Evolutionary conservation across 1,140 invertebrate species (phyloP).

Genomic region (Heliconius melpomene): DNA sequence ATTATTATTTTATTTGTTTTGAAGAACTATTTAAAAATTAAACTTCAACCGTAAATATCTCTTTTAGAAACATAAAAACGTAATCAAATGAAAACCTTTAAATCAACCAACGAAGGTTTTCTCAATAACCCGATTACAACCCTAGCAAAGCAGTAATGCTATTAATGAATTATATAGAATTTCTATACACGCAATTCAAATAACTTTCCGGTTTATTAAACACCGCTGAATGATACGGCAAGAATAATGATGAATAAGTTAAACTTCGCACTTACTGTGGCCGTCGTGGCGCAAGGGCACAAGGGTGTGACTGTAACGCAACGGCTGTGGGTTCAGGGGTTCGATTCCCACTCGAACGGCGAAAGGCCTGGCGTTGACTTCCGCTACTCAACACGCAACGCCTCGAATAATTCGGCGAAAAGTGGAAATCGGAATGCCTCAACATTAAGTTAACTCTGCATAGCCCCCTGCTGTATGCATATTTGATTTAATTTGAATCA

Average conservation of each 20-base stretch:
- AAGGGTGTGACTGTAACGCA: too few relatives aligned
- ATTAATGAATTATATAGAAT: conserved; percentile 65
- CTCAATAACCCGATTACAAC: conserved; percentile 54
- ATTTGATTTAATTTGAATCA: conserved; percentile 19
- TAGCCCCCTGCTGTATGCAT: too few relatives aligned
- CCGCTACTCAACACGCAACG: too few relatives aligned
- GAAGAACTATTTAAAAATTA: not conserved
- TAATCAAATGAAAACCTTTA: conserved; percentile 44
- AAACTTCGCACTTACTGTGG: conserved; percentile 36
- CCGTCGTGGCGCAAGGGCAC: too few relatives aligned
- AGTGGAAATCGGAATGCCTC: too few relatives aligned
- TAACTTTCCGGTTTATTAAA: conserved; percentile 71
- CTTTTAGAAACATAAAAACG: not conserved
- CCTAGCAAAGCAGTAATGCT: conserved; percentile 59
- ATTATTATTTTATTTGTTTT: too few relatives aligned
- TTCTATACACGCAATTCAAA: conserved; percentile 70
- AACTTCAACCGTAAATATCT: not conserved
- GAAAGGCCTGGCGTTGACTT: too few relatives aligned
- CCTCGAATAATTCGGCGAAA: too few relatives aligned
- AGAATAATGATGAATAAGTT: conserved; percentile 63
- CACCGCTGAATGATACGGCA: conserved; percentile 57
- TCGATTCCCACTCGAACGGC: too few relatives aligned
- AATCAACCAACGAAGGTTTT: conserved; percentile 35
- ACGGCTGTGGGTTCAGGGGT: too few relatives aligned
- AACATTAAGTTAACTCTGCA: too few relatives aligned